These are phyloP conservation scores for Myrmecobius fasciatus DNA, from an alignment of 2,113 vertebrate genomes.

Conservation along the genomic window DNA sequence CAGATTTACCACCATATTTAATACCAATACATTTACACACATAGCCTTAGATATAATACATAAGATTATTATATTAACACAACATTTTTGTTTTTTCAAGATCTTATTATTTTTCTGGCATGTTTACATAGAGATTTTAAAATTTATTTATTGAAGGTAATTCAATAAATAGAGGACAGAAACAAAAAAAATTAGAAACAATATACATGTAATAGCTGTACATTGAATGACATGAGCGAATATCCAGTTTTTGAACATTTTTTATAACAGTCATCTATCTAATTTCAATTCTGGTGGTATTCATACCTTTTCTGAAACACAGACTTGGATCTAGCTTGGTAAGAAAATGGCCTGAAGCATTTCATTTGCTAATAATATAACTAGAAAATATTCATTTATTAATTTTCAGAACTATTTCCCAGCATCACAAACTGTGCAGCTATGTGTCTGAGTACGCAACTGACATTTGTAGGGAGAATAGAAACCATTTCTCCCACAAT, in stretches of 20 bases:
- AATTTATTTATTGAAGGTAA: not conserved
- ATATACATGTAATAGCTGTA: not conserved
- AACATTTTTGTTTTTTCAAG: constrained; percentile 30
- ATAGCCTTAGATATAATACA: not conserved
- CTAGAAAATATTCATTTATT: constrained; percentile 28
- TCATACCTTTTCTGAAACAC: not conserved
- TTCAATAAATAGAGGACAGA: not conserved
- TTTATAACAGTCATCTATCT: not conserved
- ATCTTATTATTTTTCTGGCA: not conserved
- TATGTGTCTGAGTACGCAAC: not conserved
- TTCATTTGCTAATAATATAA: constrained; percentile 15
- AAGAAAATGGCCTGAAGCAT: constrained; percentile 27
- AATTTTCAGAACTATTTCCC: constrained; percentile 37
- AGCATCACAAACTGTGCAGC: constrained; percentile 39
- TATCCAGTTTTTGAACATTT: not conserved
- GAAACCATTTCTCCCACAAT: constrained; percentile 59
- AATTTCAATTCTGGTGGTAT: not conserved
- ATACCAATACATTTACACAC: not conserved
- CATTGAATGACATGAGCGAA: not conserved
- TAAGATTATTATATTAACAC: not conserved
- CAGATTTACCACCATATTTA: not conserved
- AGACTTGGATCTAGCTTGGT: not conserved
- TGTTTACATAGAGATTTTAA: constrained; percentile 14
- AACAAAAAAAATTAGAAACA: not conserved
- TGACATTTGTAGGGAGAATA: constrained; percentile 54